Base-by-base conservation (phyloP, 2,113 vertebrate species). In the Carollia perspicillata region DNA sequence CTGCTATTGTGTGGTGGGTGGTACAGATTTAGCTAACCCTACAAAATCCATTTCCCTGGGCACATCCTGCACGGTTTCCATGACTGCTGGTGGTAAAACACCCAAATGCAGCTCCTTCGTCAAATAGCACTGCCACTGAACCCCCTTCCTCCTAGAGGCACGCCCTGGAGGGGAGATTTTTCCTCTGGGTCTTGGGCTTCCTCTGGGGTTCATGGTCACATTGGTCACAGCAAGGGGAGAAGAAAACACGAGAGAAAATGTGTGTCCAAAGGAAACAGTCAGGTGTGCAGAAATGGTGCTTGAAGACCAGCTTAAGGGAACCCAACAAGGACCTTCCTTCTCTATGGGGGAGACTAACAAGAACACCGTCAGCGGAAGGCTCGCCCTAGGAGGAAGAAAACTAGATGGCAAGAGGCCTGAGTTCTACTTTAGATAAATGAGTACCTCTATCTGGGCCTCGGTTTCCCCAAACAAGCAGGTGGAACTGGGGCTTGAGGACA, bases 11-110 rank as follows among this genome's bases (percentile, higher is more conserved):
- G 80, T 1, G 0, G 65, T 92, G 65, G 71, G 69, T 58, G 75
- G 90, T 74, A 87, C 35, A 51, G 72, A 78, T 78, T 84, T 60
- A 81, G 69, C 90, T 74, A 83, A 75, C 75, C 75, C 93, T 90
- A 93, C 84, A 77, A 87, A 94, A 84, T 80, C 85, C 81, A 77
- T 79, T 84, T 95, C 83, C 79, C 93, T 55, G 55, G 74, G 93
- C 79, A 93, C 87, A 86, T 60, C 77, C 95, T 88, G 84, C 83
- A 79, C 60, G 79, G 47, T 92, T 93, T 83, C 86, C 84, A 13
- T 42, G 60, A 75, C 92, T 30, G 7, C 94, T 33, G 66, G 63
- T 79, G 93, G 35, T 83, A 65, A 94, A 84, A 93, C 69, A 90
- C 90, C 69, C 55, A 68, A 60, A 84, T 18, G 55, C 71, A 81